A percentile compares a stretch with the other conserved stretches of the same genome.
phyloP scores from a whole-genome alignment of 2,797 vertebrate genomes.

The Poecile montanus region DNA sequence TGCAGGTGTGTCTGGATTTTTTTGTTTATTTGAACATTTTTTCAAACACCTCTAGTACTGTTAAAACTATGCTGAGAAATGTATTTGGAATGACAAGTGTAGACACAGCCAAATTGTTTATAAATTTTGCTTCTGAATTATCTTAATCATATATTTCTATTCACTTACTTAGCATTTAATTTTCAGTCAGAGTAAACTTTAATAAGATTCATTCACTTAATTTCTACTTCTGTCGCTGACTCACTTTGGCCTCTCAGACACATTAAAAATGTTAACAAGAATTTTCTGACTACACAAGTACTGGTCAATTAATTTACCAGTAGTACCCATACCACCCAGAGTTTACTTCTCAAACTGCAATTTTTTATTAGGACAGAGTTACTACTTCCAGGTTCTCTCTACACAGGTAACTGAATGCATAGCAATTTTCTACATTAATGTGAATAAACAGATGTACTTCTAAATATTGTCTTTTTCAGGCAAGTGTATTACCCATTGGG shows the following conservation, averaged over 20 bases:
- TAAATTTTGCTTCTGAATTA: background rate
- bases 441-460: background rate
- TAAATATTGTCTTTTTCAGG: background rate
- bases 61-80: background rate
- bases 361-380: background rate
- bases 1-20: background rate
- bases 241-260: background rate
- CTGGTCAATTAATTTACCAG: background rate
- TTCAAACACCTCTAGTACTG: background rate
- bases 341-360: background rate
- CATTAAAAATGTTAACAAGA: background rate
- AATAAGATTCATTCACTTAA: background rate
- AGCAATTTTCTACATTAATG: background rate
- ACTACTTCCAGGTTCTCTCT: background rate
- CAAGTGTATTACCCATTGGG: background rate
- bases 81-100: background rate
- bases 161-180: background rate
- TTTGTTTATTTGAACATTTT: background rate
- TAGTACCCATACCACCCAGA: background rate
- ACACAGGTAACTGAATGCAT: background rate
- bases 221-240: background rate
- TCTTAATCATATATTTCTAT: background rate
- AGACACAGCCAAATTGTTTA: background rate
- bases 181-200: background rate
- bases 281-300: background rate